A percentile compares a stretch with the other conserved stretches of the same genome.
Conservation (phyloP, 2,113 vertebrate species). For the Chrysochloris asiatica region DNA sequence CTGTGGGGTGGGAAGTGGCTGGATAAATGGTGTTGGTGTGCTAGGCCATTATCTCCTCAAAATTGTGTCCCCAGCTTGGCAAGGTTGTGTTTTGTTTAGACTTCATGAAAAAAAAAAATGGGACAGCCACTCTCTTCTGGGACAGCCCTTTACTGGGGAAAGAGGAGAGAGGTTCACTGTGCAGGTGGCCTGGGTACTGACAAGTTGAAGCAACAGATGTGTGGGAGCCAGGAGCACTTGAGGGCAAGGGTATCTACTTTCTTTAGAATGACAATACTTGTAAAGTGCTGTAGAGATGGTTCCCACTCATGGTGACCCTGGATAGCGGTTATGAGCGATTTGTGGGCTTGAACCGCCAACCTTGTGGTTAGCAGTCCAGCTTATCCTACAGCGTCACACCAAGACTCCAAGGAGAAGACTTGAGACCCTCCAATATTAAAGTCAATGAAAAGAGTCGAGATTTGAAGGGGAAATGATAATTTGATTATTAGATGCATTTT, state of each 20-base stretch:
- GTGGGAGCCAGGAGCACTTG: background rate
- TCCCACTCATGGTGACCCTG: no score
- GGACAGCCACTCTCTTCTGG: background rate
- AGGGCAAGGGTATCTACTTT: background rate
- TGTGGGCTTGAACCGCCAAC: no score
- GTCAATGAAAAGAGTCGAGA: conserved; percentile 34
- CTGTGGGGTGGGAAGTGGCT: conserved; percentile 39
- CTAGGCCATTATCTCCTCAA: conserved; percentile 19
- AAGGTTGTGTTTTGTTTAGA: conserved; percentile 43
- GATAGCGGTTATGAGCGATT: no score
- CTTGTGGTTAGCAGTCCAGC: no score
- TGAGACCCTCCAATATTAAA: background rate
- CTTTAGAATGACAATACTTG: background rate
- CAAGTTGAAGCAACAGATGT: background rate
- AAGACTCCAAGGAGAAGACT: no score
- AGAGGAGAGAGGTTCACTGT: background rate
- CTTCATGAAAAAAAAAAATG: background rate
- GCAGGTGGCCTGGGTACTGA: background rate
- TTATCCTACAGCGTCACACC: no score
- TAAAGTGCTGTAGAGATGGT: no score
- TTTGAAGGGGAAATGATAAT: conserved; percentile 33
- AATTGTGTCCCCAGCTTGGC: background rate
- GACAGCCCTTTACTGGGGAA: background rate
- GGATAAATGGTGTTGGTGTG: conserved; percentile 40
- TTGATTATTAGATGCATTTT: background rate